phyloP scores from a whole-genome alignment of 2,888 invertebrate genomes.

The Bugula neritina region DNA sequence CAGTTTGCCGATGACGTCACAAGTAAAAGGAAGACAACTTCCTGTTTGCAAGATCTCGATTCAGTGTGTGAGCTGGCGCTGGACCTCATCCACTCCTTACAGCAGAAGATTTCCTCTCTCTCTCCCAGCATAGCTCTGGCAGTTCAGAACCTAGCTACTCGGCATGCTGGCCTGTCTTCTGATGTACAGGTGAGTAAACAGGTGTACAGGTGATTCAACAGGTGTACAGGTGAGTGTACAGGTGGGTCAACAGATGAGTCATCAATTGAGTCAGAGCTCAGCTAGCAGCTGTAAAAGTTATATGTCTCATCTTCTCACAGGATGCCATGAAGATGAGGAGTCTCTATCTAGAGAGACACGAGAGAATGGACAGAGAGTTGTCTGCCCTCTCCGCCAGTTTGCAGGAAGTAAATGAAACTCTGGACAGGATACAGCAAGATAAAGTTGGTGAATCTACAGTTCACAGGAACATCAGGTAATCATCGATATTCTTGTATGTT shows the following conservation, averaged over 20 bases:
- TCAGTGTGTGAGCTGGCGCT: constrained; percentile 12
- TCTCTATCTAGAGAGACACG: constrained; percentile 23
- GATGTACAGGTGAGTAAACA: constrained; percentile 22
- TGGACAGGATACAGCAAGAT: constrained; percentile 3
- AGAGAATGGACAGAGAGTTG: constrained; percentile 9
- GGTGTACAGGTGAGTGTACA: too few species aligned
- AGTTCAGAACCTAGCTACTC: constrained; percentile 7
- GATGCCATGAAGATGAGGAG: constrained; percentile 17
- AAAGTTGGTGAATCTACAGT: constrained; percentile 12
- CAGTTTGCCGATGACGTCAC: constrained; percentile 19
- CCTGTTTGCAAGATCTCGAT: constrained; percentile 22
- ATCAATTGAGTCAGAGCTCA: too few species aligned
- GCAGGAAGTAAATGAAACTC: neutral
- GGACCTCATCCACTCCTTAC: constrained; percentile 20
- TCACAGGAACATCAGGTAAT: constrained; percentile 12
- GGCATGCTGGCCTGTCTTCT: constrained; percentile 10
- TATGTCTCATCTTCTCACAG: too few species aligned
- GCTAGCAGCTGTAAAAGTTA: too few species aligned
- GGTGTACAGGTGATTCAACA: too few species aligned
- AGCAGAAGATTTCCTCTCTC: constrained; percentile 2
- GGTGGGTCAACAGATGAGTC: too few species aligned
- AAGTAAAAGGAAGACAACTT: constrained; percentile 20
- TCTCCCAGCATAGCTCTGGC: constrained; percentile 18
- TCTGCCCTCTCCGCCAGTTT: neutral
- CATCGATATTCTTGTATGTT: too few species aligned